Base-by-base conservation (phyloP, 2,797 vertebrate species). In the Peromyscus aztecus region DNA sequence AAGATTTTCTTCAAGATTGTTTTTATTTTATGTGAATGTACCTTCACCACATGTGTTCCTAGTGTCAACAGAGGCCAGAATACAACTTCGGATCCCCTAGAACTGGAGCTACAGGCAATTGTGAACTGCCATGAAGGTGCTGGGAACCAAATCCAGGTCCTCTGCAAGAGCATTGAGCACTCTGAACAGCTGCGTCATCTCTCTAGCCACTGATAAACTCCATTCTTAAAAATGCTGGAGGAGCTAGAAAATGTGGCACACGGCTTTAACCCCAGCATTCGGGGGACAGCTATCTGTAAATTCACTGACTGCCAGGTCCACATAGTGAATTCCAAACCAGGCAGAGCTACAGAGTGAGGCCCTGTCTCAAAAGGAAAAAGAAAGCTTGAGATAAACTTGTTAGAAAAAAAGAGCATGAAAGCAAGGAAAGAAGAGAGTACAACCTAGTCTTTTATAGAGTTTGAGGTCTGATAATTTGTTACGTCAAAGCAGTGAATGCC, bases 381-480 rank as follows among this genome's bases (percentile, higher is more conserved):
- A 31, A 57, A 46, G 1, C 46, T 57, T 84, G 8, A 24, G 31
- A 43, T 19, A 27, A 19, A 76, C 65, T 57, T 37, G 4, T 24
- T 65, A 65, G 40, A 43, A 13, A 84, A 65, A 61, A 7, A 65
- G 31, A 13, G n/a, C 1, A 8, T 16, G n/a, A 37, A 71, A 27
- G 27, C 27, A 78, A 92, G 73, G n/a, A 29, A 90, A 89, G 40
- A 7, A 57, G 10, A 87, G 37, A 31, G 4, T 21, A 19, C 12
- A 91, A 65, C 40, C 59, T 80, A 61, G 75, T 27, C 34, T 63
- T 55, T 57, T 65, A 80, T 34, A 34, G 67, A 6, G 80, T 17
- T 34, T 73, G 52, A 93, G 19, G 23, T 34, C 17, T 81, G 80
- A 29, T 49, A 77, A 91, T 93, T 87, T 95, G 43, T 43, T 84